Percentiles rank a stretch among this genome's conserved stretches.
Conservation (phyloP, 2,113 vertebrate genomes). For the Rana temporaria region DNA sequence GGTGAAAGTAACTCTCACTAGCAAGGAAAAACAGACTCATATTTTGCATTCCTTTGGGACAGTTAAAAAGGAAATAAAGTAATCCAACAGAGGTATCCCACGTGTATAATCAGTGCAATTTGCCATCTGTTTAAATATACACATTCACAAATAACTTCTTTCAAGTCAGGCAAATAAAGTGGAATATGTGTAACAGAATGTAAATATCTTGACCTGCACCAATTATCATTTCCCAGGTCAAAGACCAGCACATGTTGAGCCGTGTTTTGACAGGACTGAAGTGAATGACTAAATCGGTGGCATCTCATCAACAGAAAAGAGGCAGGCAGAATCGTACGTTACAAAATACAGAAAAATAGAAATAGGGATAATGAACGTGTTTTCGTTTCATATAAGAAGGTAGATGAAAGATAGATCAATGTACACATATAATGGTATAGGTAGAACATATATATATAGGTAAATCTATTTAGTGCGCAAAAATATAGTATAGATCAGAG, state of each 20-base stretch:
- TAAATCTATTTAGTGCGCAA: too few species aligned
- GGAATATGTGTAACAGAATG: background rate
- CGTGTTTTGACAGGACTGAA: conserved; percentile 3
- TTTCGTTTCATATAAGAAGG: too few species aligned
- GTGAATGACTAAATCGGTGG: conserved; percentile 17
- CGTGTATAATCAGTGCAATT: conserved; percentile 23
- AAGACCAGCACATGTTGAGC: conserved; percentile 15
- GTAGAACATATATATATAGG: too few species aligned
- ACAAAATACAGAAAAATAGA: too few species aligned
- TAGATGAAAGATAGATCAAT: too few species aligned
- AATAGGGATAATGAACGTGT: too few species aligned
- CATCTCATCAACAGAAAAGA: background rate
- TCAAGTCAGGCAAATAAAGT: conserved; percentile 34
- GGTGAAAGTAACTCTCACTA: background rate
- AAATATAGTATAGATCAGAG: too few species aligned
- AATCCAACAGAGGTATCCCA: background rate
- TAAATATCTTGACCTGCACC: conserved; percentile 24
- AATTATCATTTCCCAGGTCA: conserved; percentile 24
- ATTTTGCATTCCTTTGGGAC: conserved; percentile 23
- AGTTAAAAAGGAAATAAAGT: background rate
- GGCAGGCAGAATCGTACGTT: background rate
- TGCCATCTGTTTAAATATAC: conserved; percentile 43
- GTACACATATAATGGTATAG: too few species aligned
- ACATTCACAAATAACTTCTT: conserved; percentile 22
- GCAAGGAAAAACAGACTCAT: background rate